These are phyloP conservation scores for Harlomillsia oculata DNA, from an alignment of 1,140 invertebrate genomes.

Conservation along the genomic window DNA sequence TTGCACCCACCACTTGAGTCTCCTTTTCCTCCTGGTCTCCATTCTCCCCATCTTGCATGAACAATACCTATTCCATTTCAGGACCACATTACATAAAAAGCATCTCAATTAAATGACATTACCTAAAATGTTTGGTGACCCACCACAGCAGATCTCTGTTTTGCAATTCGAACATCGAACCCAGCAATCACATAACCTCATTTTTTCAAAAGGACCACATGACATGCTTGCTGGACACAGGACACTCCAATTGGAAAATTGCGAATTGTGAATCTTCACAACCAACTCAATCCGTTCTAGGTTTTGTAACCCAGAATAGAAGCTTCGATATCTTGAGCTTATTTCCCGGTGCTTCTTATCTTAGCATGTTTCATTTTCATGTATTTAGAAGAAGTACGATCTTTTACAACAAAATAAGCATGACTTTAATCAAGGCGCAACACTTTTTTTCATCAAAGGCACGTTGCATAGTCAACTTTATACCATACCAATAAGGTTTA, in stretches of 20 bases:
- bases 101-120: constrained; percentile 66
- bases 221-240: constrained; percentile 75
- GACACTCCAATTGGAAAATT: constrained; percentile 74
- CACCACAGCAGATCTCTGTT: constrained; percentile 91
- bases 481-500: too few relatives aligned
- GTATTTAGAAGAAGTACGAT: not conserved
- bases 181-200: constrained; percentile 95
- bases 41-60: too few relatives aligned
- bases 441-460: too few relatives aligned
- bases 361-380: not conserved
- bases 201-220: constrained; percentile 78
- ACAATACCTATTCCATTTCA: not conserved
- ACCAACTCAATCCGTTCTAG: constrained; percentile 66
- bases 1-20: constrained; percentile 73
- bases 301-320: constrained; percentile 88
- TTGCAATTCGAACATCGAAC: constrained; percentile 83
- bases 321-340: constrained; percentile 58
- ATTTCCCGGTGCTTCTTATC: constrained; percentile 19
- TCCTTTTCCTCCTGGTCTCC: constrained; percentile 54
- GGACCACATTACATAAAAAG: constrained; percentile 42
- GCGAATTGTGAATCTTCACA: constrained; percentile 86
- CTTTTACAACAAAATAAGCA: not conserved
- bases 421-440: not conserved
- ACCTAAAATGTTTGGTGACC: constrained; percentile 55
- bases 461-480: too few relatives aligned